Evolutionary conservation across 2,797 vertebrate species (phyloP).

Genomic region (Smutsia gigantea): DNA sequence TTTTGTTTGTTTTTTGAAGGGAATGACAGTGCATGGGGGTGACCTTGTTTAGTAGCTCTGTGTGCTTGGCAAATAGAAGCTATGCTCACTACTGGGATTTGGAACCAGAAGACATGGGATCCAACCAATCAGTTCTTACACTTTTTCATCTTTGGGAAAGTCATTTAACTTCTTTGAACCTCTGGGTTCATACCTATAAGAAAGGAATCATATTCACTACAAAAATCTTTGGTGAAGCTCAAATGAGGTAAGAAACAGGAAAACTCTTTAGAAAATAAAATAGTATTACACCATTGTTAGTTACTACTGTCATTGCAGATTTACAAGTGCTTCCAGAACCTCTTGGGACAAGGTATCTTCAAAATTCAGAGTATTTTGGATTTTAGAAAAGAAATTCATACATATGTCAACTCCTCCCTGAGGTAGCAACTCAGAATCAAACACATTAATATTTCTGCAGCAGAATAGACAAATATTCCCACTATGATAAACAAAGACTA

Average conservation of each 20-base stretch:
- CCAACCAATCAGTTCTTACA: rapidly evolving
- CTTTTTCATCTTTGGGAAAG: neutral
- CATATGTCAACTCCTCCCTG: neutral
- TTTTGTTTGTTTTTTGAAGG: neutral
- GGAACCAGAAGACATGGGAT: neutral
- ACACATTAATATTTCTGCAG: neutral
- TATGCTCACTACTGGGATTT: rapidly evolving
- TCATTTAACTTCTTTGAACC: neutral
- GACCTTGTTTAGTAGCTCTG: neutral
- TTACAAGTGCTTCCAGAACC: neutral
- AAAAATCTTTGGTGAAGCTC: neutral
- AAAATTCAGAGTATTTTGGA: neutral
- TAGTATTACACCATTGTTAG: neutral
- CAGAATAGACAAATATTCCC: neutral
- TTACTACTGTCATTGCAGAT: neutral
- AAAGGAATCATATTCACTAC: neutral
- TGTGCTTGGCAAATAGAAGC: neutral
- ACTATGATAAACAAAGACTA: neutral
- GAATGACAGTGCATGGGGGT: neutral
- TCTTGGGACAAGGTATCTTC: neutral
- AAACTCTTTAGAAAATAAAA: neutral
- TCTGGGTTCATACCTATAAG: neutral
- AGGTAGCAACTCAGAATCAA: neutral
- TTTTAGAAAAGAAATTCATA: neutral
- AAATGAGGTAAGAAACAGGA: neutral